phyloP scores from a whole-genome alignment of 64 coral and sea anemone genomes.

The Hydrozoanthus tunicans region DNA sequence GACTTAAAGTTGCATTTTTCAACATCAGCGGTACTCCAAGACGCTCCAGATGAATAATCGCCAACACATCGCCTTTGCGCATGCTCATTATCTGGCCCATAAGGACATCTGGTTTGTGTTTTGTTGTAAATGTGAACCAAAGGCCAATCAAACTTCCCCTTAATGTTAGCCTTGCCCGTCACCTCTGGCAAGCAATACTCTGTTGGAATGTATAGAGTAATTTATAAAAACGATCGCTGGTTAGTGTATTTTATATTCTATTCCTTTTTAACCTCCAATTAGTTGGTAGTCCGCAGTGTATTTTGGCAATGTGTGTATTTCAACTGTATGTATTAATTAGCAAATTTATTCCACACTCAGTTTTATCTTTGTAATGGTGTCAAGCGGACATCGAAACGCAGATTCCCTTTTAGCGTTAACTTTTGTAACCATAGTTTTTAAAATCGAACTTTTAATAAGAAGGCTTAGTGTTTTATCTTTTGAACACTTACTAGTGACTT shows the following conservation, averaged over 20 bases:
- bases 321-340: too few species aligned
- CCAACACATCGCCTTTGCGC: constrained; percentile 7
- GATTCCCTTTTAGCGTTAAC: too few species aligned
- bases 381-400: too few species aligned
- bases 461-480: too few species aligned
- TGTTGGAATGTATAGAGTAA: neutral
- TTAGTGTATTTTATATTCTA: neutral
- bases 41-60: constrained; percentile 25
- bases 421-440: too few species aligned
- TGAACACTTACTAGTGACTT: too few species aligned
- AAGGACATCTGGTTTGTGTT: neutral
- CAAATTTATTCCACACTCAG: too few species aligned
- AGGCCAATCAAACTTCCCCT: constrained; percentile 29
- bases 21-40: neutral
- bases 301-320: too few species aligned
- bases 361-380: too few species aligned
- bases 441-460: too few species aligned
- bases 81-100: neutral
- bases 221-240: neutral
- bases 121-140: neutral
- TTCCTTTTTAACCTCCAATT: neutral
- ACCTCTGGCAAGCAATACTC: constrained; percentile 46
- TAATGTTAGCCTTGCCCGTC: constrained; percentile 22
- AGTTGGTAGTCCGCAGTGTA: too few species aligned
- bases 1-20: constrained; percentile 12